These are phyloP conservation scores for Archocentrus centrarchus DNA, from an alignment of 2,113 vertebrate genomes.

Conservation along the genomic window DNA sequence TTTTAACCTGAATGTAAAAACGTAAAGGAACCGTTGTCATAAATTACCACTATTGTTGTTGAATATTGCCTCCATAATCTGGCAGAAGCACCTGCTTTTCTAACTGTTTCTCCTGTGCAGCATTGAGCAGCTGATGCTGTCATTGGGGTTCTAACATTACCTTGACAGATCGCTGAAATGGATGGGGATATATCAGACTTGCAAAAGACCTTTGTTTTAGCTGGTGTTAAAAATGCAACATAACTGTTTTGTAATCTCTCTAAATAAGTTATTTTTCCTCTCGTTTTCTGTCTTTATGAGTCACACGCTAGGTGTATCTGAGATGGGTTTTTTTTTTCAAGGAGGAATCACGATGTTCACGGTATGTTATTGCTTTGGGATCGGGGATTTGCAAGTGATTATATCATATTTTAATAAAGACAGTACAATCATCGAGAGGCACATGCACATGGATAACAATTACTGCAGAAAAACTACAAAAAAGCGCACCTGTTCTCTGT, in stretches of 20 bases:
- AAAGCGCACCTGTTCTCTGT: constrained; percentile 13
- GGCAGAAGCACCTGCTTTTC: constrained; percentile 21
- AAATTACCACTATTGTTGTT: constrained; percentile 39
- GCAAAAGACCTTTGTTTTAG: constrained; percentile 3
- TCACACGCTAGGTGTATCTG: neutral
- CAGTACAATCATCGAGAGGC: constrained; percentile 26
- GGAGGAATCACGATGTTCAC: neutral
- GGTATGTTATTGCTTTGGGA: constrained; percentile 30
- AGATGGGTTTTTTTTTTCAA: accelerated
- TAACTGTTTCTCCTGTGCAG: neutral
- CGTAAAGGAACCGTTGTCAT: neutral
- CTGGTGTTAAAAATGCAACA: constrained; percentile 1
- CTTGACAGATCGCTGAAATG: constrained; percentile 1
- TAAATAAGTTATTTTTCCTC: neutral
- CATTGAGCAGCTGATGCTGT: neutral
- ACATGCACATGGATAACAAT: constrained; percentile 5
- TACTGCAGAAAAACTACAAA: neutral
- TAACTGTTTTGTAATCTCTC: neutral
- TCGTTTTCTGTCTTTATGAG: constrained; percentile 5
- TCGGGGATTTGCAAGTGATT: constrained; percentile 31
- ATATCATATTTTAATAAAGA: constrained; percentile 44
- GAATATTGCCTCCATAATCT: neutral
- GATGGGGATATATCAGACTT: neutral
- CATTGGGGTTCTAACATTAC: constrained; percentile 5
- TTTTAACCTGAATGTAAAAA: neutral